These are phyloP conservation scores for Plusia festucae DNA, from an alignment of 2,888 invertebrate species.

Conservation along the genomic window DNA sequence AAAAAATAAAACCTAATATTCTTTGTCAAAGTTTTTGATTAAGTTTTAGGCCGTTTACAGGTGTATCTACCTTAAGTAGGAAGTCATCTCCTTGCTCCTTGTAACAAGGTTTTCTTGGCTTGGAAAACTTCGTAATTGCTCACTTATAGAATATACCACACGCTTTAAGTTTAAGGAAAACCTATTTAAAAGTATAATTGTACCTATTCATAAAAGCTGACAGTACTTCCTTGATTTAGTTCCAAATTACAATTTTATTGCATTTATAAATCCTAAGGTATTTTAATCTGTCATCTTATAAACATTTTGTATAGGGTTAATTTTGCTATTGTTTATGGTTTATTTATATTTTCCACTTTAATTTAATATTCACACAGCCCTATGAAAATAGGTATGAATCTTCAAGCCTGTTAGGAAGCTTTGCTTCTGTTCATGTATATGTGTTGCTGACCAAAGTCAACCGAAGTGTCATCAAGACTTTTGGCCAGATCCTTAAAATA, in stretches of 20 bases:
- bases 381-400: no score
- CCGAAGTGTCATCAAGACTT: no score
- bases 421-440: no score
- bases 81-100: conserved; percentile 55
- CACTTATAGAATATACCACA: conserved; percentile 10
- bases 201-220: conserved; percentile 1
- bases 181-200: conserved; percentile 6
- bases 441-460: no score
- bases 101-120: conserved; percentile 34
- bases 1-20: no score
- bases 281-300: no score
- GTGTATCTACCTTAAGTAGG: conserved; percentile 29
- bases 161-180: conserved; percentile 33
- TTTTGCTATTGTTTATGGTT: no score
- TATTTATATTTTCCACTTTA: no score
- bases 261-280: background rate
- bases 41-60: conserved; percentile 11
- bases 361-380: no score
- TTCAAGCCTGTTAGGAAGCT: no score
- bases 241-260: conserved; percentile 1
- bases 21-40: no score
- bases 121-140: conserved; percentile 33
- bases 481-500: no score
- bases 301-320: background rate
- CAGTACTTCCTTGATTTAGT: conserved; percentile 8